Evolutionary conservation across 2,888 invertebrate genomes (phyloP).

Genomic region (Eledone cirrhosa): DNA sequence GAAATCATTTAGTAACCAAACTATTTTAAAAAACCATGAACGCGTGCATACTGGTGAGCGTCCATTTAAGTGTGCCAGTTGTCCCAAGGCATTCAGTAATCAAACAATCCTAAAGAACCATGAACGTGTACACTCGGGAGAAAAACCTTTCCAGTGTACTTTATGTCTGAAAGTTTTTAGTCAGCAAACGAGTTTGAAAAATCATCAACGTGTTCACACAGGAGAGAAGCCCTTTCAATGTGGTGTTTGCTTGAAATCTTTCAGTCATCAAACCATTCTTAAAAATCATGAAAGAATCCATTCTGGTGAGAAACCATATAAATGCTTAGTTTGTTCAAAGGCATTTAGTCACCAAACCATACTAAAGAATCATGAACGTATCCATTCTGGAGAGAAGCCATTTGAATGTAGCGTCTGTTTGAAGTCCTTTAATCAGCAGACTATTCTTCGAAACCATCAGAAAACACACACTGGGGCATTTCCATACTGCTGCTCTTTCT

Average conservation of each 20-base stretch:
- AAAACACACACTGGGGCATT: slow-evolving; percentile 11
- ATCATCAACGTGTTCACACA: not conserved
- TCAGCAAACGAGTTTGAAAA: slow-evolving; percentile 10
- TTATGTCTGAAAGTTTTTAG: slow-evolving; percentile 20
- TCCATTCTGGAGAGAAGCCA: slow-evolving; percentile 17
- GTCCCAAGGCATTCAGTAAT: slow-evolving; percentile 18
- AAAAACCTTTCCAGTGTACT: not conserved
- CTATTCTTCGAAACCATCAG: slow-evolving; percentile 7
- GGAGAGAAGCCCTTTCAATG: slow-evolving; percentile 10
- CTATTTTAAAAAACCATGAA: slow-evolving; percentile 20
- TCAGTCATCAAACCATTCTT: slow-evolving; percentile 21
- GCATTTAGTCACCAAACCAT: slow-evolving; percentile 5
- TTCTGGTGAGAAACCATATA: slow-evolving; percentile 17
- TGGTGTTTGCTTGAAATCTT: not conserved
- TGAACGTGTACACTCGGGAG: slow-evolving; percentile 5
- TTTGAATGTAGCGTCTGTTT: not conserved
- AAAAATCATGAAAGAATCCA: slow-evolving; percentile 12
- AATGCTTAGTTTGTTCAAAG: not conserved
- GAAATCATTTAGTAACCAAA: slow-evolving; percentile 8
- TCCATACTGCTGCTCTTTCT: not conserved
- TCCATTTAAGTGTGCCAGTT: not conserved
- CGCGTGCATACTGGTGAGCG: slow-evolving; percentile 18
- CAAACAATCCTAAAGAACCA: slow-evolving; percentile 14
- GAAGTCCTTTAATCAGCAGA: slow-evolving; percentile 15
- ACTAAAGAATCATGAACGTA: slow-evolving; percentile 12